phyloP scores from a whole-genome alignment of 1,140 invertebrate genomes.

The Pseudobourletiella spinata region DNA sequence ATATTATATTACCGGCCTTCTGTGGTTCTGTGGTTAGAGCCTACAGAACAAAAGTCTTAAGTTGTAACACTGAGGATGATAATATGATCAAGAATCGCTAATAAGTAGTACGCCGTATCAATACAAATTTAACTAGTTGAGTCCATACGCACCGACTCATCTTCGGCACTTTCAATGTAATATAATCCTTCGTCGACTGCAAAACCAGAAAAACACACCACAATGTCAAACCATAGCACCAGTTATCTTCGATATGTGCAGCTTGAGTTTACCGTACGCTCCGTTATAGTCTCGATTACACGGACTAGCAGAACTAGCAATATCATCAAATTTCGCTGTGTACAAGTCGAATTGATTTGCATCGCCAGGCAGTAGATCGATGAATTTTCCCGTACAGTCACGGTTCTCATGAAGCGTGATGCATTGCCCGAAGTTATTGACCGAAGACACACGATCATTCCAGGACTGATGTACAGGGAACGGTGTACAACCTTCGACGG shows the following conservation, averaged over 20 bases:
- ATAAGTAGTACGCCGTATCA: background rate
- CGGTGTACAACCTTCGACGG: background rate
- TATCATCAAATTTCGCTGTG: slow-evolving; percentile 6
- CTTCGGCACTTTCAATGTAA: slow-evolving; percentile 11
- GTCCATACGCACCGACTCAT: background rate
- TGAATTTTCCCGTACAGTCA: background rate
- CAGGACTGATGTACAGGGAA: background rate
- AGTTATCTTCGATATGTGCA: background rate
- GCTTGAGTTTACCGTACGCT: background rate
- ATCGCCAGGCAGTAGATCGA: slow-evolving; percentile 4
- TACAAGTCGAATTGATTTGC: slow-evolving; percentile 1
- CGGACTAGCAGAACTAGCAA: background rate
- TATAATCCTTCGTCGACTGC: slow-evolving; percentile 3
- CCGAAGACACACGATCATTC: slow-evolving; percentile 6
- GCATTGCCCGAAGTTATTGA: background rate
- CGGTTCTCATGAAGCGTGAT: slow-evolving; percentile 6
- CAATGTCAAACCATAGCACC: background rate
- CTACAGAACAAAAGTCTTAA: background rate
- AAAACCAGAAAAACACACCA: background rate
- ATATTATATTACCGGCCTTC: background rate
- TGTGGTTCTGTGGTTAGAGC: background rate
- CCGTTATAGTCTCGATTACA: background rate
- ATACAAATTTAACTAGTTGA: background rate
- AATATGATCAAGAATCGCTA: background rate
- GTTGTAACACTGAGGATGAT: too few species aligned